These are phyloP conservation scores for Psittacula echo DNA, from an alignment of 2,797 vertebrate species.

Conservation along the genomic window DNA sequence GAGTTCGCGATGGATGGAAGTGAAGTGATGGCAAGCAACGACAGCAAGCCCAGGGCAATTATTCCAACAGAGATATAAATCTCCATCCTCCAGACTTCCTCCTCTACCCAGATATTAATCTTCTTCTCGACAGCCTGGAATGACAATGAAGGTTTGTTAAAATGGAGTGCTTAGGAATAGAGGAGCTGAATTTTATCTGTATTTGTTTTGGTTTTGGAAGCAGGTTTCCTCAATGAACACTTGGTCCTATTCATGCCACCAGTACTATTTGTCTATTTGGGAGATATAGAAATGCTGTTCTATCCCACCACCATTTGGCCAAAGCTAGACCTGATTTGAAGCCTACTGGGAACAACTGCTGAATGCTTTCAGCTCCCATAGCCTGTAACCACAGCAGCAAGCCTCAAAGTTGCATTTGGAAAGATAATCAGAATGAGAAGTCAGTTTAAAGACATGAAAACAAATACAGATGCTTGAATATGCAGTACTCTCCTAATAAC, in stretches of 20 bases:
- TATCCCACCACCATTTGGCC: background rate
- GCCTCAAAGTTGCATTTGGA: conserved; percentile 38
- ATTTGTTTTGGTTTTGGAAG: background rate
- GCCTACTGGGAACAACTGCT: conserved; percentile 18
- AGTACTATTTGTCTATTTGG: background rate
- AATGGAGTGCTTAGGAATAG: background rate
- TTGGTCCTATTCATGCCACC: background rate
- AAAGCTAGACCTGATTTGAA: background rate
- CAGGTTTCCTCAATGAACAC: background rate
- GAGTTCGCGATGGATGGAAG: conserved; percentile 90
- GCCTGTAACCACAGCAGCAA: conserved; percentile 32
- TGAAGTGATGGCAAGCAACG: conserved; percentile 91
- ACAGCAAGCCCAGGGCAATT: conserved; percentile 90
- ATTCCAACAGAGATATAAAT: conserved; percentile 93
- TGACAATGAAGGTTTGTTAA: conserved; percentile 59
- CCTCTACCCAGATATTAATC: conserved; percentile 84
- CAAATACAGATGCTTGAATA: conserved; percentile 66
- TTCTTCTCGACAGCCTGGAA: conserved; percentile 80
- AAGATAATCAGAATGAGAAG: conserved; percentile 54
- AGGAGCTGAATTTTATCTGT: background rate
- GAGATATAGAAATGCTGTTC: background rate
- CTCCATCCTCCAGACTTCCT: conserved; percentile 95
- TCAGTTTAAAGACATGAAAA: conserved; percentile 66
- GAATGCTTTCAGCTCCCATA: background rate
- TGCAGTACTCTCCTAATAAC: conserved; percentile 67